These are phyloP conservation scores for Physocephala rufipes DNA, from an alignment of 2,888 invertebrate genomes.

Conservation along the genomic window DNA sequence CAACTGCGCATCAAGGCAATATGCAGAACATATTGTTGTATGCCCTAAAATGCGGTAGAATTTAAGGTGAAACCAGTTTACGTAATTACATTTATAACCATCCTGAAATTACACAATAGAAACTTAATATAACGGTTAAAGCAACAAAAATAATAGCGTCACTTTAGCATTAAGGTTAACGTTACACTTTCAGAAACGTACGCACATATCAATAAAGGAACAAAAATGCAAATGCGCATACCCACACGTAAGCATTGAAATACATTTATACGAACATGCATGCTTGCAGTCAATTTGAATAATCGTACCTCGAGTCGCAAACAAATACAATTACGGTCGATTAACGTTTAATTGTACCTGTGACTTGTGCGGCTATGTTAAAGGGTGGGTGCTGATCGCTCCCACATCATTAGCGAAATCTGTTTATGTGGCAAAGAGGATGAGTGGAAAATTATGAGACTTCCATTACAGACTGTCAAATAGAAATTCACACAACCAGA, in stretches of 20 bases:
- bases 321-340: conserved; percentile 34
- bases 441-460: too few relatives aligned
- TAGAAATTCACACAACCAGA: background rate
- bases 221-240: too few relatives aligned
- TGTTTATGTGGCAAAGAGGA: conserved; percentile 21
- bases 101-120: conserved; percentile 21
- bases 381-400: background rate
- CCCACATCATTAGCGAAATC: background rate
- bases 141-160: background rate
- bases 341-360: conserved; percentile 35
- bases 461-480: conserved; percentile 29
- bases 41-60: too few relatives aligned
- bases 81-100: background rate
- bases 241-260: too few relatives aligned
- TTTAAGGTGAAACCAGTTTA: too few relatives aligned
- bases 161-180: background rate
- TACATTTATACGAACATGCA: too few relatives aligned
- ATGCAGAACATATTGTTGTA: background rate
- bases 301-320: background rate
- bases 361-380: conserved; percentile 5
- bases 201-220: too few relatives aligned
- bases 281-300: background rate
- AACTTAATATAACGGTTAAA: background rate
- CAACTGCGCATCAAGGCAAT: background rate
- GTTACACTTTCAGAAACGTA: too few relatives aligned